Conservation (phyloP, 2,113 vertebrate genomes). For the Morone chrysops region DNA sequence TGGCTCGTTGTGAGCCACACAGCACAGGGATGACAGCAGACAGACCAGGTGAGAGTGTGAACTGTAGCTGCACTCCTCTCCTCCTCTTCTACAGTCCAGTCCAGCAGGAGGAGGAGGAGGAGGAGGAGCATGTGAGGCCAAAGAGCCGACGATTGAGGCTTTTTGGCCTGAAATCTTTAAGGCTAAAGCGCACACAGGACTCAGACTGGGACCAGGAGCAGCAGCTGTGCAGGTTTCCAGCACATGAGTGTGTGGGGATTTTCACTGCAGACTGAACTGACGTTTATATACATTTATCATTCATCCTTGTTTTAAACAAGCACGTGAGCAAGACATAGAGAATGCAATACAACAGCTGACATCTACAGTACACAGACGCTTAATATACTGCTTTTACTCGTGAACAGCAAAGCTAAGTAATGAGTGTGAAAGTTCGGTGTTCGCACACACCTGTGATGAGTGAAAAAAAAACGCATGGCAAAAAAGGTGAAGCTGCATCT, state of each 20-base stretch:
- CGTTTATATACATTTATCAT: constrained; percentile 62
- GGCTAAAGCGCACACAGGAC: constrained; percentile 50
- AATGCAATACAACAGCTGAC: constrained; percentile 56
- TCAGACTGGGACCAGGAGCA: constrained; percentile 41
- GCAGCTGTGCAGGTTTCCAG: constrained; percentile 52
- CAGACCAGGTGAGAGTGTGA: constrained; percentile 47
- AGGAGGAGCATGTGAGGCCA: constrained; percentile 21
- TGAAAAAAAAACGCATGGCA: constrained; percentile 18
- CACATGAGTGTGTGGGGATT: constrained; percentile 23
- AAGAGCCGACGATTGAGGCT: constrained; percentile 14
- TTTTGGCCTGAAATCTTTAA: constrained; percentile 54
- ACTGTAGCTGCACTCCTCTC: constrained; percentile 47
- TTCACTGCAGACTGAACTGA: constrained; percentile 64
- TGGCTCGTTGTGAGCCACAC: constrained; percentile 42
- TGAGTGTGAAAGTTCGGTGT: constrained; percentile 22
- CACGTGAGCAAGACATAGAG: constrained; percentile 51
- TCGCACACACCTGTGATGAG: not conserved
- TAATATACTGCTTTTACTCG: constrained; percentile 55
- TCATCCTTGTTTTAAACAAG: constrained; percentile 57
- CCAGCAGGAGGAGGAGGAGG: constrained; percentile 31
- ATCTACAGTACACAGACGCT: constrained; percentile 52
- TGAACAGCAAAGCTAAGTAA: constrained; percentile 49
- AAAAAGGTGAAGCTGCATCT: constrained; percentile 59
- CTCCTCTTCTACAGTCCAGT: constrained; percentile 28
- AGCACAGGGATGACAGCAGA: constrained; percentile 58